Conservation (phyloP, 2,888 invertebrate species). For the Ectemnius cavifrons region DNA sequence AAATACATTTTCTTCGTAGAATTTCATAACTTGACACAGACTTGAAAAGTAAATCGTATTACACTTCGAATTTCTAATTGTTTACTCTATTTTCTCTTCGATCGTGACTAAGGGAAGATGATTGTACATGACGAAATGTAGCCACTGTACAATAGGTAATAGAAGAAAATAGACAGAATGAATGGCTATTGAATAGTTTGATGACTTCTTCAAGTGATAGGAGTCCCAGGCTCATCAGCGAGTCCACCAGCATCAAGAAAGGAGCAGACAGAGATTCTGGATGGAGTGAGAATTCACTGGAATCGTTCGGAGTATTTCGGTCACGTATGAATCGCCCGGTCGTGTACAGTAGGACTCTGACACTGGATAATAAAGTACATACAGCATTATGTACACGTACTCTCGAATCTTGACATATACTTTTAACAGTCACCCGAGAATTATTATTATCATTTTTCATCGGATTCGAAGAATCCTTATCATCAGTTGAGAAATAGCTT, state of each 20-base stretch:
- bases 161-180: too few species aligned
- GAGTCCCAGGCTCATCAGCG: not conserved
- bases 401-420: slow-evolving; percentile 23
- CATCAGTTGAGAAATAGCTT: not conserved
- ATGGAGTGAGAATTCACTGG: slow-evolving; percentile 9
- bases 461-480: not conserved
- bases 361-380: slow-evolving; percentile 52
- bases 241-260: slow-evolving; percentile 16
- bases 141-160: too few species aligned
- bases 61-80: too few species aligned
- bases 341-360: slow-evolving; percentile 30
- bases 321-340: slow-evolving; percentile 33
- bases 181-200: too few species aligned
- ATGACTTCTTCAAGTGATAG: too few species aligned
- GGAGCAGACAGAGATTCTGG: slow-evolving; percentile 20
- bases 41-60: too few species aligned
- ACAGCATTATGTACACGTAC: slow-evolving; percentile 50
- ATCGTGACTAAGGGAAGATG: too few species aligned
- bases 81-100: too few species aligned
- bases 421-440: slow-evolving; percentile 30
- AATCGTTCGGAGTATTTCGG: slow-evolving; percentile 36
- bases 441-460: slow-evolving; percentile 41
- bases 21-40: too few species aligned
- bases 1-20: too few species aligned
- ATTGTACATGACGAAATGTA: too few species aligned